Conservation (phyloP, 2,113 vertebrate species). For the Ramphastos sulfuratus region DNA sequence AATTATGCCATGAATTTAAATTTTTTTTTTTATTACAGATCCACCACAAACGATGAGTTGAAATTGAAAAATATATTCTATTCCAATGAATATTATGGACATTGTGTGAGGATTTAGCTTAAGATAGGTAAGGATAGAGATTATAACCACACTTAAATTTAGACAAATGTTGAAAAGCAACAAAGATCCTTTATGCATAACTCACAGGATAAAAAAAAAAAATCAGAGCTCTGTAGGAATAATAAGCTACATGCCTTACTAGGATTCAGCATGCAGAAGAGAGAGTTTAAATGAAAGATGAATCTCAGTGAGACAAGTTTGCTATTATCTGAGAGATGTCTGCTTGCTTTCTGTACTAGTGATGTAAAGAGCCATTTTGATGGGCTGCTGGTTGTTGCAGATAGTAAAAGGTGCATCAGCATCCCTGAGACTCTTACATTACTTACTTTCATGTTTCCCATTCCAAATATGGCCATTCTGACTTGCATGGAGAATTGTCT, state of each 20-base stretch:
- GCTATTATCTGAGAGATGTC: background rate
- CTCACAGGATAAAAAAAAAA: background rate
- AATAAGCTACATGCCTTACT: background rate
- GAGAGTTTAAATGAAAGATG: background rate
- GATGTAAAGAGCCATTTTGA: background rate
- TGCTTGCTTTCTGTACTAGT: background rate
- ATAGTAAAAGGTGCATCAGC: background rate
- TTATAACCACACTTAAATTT: background rate
- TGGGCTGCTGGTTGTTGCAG: background rate
- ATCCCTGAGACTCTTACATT: background rate
- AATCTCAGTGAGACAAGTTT: background rate
- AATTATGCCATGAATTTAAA: background rate
- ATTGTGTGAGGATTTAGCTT: background rate
- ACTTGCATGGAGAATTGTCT: conserved; percentile 6
- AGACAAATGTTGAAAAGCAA: background rate
- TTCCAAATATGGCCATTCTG: background rate
- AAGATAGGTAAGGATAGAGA: background rate
- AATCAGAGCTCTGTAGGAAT: background rate
- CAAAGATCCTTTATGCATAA: background rate
- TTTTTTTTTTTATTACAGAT: background rate
- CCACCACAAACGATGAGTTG: background rate
- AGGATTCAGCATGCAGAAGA: background rate
- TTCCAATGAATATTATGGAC: background rate
- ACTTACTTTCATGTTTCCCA: conserved; percentile 46
- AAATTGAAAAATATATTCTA: background rate